Percentiles rank a stretch among this genome's conserved stretches.
Conservation (phyloP, 2,888 invertebrate species). For the Mantis religiosa region DNA sequence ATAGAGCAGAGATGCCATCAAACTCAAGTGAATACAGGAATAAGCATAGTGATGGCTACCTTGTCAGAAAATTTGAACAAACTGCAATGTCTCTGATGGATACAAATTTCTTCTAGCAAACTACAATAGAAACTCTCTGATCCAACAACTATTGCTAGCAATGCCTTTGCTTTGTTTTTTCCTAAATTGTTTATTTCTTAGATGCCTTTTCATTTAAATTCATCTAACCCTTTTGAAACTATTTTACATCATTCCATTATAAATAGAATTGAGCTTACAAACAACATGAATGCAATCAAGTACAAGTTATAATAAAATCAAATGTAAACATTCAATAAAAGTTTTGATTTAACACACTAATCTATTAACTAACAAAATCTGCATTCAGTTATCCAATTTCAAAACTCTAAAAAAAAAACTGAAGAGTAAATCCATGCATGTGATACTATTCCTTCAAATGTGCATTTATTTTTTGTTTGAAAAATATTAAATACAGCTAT, state of each 20-base stretch:
- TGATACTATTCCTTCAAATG: background rate
- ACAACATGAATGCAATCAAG: background rate
- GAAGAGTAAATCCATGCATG: background rate
- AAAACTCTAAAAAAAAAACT: background rate
- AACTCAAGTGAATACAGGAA: too few species aligned
- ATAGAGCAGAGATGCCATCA: too few species aligned
- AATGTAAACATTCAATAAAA: background rate
- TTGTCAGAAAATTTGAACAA: too few species aligned
- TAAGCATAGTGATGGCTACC: too few species aligned
- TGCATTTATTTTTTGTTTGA: background rate
- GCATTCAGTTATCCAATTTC: background rate
- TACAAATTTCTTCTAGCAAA: too few species aligned
- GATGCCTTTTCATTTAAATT: background rate
- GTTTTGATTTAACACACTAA: background rate
- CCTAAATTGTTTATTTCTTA: background rate
- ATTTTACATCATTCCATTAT: background rate
- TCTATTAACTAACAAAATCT: background rate
- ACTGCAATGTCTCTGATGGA: too few species aligned
- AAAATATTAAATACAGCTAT: background rate
- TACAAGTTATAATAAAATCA: background rate
- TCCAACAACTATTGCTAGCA: too few species aligned
- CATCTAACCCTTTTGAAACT: background rate
- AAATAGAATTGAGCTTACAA: too few species aligned
- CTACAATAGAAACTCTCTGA: too few species aligned
- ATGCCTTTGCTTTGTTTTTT: too few species aligned